These are phyloP conservation scores for Lepus timidus DNA, from an alignment of 2,113 vertebrate genomes.

Conservation along the genomic window DNA sequence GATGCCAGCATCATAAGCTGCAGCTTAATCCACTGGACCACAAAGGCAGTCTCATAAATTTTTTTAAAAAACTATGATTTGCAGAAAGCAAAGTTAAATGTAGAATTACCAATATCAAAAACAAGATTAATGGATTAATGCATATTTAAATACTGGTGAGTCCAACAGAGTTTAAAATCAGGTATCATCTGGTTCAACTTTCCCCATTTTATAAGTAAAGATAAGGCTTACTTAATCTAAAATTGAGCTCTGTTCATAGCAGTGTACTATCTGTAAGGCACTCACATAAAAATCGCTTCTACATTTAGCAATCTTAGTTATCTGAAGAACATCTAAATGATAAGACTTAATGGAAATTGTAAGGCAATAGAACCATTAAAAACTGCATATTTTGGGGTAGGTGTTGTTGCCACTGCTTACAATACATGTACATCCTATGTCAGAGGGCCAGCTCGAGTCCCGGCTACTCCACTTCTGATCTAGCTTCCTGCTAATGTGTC, in stretches of 20 bases:
- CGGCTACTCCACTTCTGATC: too few relatives aligned
- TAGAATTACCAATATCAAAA: background rate
- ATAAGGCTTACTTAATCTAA: background rate
- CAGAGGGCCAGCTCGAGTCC: too few relatives aligned
- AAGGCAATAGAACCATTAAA: background rate
- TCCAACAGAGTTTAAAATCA: background rate
- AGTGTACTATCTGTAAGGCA: background rate
- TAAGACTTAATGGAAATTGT: background rate
- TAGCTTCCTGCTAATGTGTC: too few relatives aligned
- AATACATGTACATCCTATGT: too few relatives aligned
- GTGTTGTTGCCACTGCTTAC: too few relatives aligned
- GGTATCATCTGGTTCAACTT: background rate
- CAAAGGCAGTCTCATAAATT: too few relatives aligned
- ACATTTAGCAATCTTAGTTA: conserved; percentile 19
- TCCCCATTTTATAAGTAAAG: background rate
- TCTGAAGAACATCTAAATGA: background rate
- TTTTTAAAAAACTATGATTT: background rate
- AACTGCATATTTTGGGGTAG: too few relatives aligned
- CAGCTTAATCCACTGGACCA: too few relatives aligned
- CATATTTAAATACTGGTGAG: background rate
- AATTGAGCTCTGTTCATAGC: background rate
- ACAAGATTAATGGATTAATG: background rate
- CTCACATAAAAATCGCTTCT: background rate
- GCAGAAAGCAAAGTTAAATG: background rate
- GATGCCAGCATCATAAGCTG: too few relatives aligned